A percentile compares a stretch with the other conserved stretches of the same genome.
Conservation (phyloP, 2,797 vertebrate genomes). For the Lagorchestes hirsutus region DNA sequence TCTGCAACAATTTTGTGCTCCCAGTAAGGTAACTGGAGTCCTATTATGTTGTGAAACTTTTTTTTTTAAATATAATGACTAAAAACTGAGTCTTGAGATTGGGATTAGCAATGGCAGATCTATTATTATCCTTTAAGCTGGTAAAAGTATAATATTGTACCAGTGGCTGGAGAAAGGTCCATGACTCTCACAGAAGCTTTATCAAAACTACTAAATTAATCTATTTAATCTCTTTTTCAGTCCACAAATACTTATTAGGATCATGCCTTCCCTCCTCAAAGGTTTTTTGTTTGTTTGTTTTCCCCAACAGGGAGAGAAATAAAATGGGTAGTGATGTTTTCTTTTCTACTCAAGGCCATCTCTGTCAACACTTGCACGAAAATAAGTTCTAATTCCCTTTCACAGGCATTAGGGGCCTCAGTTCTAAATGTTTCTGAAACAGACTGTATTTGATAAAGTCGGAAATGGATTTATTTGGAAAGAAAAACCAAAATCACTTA, state of each 20-base stretch:
- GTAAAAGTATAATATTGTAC: neutral
- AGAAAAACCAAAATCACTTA: neutral
- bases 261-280: neutral
- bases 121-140: neutral
- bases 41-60: neutral
- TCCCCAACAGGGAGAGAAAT: neutral
- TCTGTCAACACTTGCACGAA: neutral
- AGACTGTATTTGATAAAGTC: neutral
- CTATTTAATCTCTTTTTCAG: neutral
- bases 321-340: neutral
- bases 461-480: neutral
- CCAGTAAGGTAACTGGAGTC: neutral
- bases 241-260: neutral
- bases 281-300: neutral
- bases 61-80: neutral
- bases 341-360: neutral
- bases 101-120: neutral
- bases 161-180: neutral
- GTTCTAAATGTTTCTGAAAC: neutral
- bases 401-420: neutral
- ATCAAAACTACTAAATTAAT: neutral
- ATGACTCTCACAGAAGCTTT: neutral
- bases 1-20: neutral
- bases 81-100: neutral
- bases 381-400: neutral